Conservation (phyloP, 2,113 vertebrate species). For the Trematomus loennbergii region DNA sequence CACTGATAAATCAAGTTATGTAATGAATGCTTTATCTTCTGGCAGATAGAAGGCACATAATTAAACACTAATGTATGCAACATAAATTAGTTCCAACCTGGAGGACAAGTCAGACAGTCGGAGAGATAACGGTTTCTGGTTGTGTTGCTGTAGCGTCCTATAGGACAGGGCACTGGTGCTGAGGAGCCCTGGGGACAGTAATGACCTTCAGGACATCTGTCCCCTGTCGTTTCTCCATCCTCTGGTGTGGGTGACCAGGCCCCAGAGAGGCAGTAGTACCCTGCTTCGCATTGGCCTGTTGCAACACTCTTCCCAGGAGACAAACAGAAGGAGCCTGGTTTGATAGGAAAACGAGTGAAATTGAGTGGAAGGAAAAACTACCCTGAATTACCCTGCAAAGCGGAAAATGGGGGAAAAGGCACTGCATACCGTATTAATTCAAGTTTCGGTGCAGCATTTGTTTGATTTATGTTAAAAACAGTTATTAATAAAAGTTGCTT, state of each 20-base stretch:
- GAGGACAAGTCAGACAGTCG: slow-evolving; percentile 85
- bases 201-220: slow-evolving; percentile 84
- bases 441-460: neutral
- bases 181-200: slow-evolving; percentile 87
- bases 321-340: slow-evolving; percentile 85
- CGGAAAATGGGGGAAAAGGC: neutral
- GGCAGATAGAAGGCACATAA: slow-evolving; percentile 9
- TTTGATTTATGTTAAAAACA: neutral
- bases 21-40: slow-evolving; percentile 11
- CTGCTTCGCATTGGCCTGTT: slow-evolving; percentile 83
- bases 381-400: neutral
- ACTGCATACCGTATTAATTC: neutral
- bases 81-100: slow-evolving; percentile 79
- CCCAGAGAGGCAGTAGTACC: slow-evolving; percentile 85
- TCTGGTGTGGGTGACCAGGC: slow-evolving; percentile 77
- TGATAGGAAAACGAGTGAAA: neutral
- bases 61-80: neutral
- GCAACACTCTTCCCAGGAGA: slow-evolving; percentile 75
- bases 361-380: neutral
- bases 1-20: slow-evolving; percentile 13
- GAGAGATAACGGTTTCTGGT: slow-evolving; percentile 77
- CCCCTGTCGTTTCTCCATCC: slow-evolving; percentile 81
- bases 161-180: slow-evolving; percentile 83
- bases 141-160: slow-evolving; percentile 85
- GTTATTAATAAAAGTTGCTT: neutral